These are phyloP conservation scores for Oreonectes daqikongensis DNA, from an alignment of 2,797 vertebrate species.

Conservation along the genomic window DNA sequence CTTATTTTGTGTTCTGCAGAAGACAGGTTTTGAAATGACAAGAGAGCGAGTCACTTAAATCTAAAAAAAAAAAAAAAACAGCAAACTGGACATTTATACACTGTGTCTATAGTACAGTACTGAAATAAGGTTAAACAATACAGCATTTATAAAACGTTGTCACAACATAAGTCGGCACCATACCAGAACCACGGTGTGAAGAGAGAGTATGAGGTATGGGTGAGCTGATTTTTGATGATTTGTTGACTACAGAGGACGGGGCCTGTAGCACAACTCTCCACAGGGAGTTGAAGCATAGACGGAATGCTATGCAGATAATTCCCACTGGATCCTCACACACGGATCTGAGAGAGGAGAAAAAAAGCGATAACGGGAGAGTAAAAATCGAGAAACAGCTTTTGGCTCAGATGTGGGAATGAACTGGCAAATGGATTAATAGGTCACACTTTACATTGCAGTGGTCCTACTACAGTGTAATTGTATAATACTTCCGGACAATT, in stretches of 20 bases:
- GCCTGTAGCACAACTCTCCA: slow-evolving; percentile 36
- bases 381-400: too few relatives aligned
- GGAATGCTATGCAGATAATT: slow-evolving; percentile 25
- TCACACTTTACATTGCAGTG: neutral
- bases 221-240: slow-evolving; percentile 41
- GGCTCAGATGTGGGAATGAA: too few relatives aligned
- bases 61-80: too few relatives aligned
- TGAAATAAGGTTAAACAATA: neutral
- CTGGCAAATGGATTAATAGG: slow-evolving; percentile 1
- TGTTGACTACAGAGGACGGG: slow-evolving; percentile 24
- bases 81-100: slow-evolving; percentile 1
- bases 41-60: too few relatives aligned
- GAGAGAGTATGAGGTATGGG: slow-evolving; percentile 25
- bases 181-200: slow-evolving; percentile 6
- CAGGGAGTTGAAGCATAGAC: neutral
- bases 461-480: neutral
- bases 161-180: neutral
- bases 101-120: neutral
- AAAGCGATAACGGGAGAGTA: neutral
- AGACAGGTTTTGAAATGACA: too few relatives aligned
- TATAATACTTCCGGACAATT: neutral
- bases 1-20: too few relatives aligned
- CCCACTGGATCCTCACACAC: neutral
- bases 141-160: neutral
- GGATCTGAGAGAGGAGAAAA: slow-evolving; percentile 7